These are phyloP conservation scores for Myocastor coypus DNA, from an alignment of 2,113 vertebrate genomes.

Conservation along the genomic window DNA sequence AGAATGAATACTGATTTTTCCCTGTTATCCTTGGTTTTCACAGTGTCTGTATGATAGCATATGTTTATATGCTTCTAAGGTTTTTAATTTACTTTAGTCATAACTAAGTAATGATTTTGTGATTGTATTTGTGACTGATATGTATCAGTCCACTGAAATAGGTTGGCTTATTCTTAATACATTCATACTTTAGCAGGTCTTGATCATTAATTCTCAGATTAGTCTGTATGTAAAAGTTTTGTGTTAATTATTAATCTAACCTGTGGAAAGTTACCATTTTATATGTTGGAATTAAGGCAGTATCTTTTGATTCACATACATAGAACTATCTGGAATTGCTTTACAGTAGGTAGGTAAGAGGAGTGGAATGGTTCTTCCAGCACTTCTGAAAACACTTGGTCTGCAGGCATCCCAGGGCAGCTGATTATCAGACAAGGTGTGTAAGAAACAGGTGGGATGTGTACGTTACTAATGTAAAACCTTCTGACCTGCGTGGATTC, in stretches of 20 bases:
- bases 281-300: neutral
- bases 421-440: neutral
- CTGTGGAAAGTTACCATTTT: neutral
- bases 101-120: constrained; percentile 28
- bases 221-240: neutral
- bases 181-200: neutral
- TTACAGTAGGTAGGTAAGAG: neutral
- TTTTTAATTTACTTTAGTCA: constrained; percentile 35
- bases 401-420: neutral
- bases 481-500: neutral
- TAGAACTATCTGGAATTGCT: constrained; percentile 39
- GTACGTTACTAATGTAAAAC: neutral
- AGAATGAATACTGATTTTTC: constrained; percentile 10
- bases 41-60: constrained; percentile 26
- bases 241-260: constrained; percentile 42
- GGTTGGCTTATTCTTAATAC: neutral
- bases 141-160: constrained; percentile 14
- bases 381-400: neutral
- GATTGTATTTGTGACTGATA: constrained; percentile 29
- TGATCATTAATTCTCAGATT: neutral
- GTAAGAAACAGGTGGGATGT: neutral
- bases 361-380: constrained; percentile 61
- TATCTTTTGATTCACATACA: constrained; percentile 41
- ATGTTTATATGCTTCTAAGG: neutral
- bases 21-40: constrained; percentile 6